Base-by-base conservation (phyloP, 2,888 invertebrate genomes). In the Polymixis flavicincta region DNA sequence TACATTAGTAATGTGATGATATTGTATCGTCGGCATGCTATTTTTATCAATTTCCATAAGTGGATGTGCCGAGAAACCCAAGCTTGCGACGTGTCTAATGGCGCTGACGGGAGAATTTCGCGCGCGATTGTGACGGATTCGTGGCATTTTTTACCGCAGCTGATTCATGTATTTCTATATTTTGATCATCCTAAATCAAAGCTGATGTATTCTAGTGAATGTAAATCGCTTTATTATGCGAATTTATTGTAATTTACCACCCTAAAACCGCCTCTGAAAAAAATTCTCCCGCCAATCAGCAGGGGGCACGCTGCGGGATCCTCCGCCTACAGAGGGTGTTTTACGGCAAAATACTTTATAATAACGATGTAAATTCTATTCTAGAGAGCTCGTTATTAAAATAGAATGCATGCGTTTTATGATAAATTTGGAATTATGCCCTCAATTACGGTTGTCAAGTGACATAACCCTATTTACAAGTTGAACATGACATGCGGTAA, bases 41-140 rank as follows among this genome's bases (percentile, higher is more conserved):
- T 95, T 96, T 96, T 93, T 95, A 94, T 93, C 94, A 93, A 95
- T 95, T 94, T 95, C 96, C 96, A 91, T 93, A 95, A 92, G 95
- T 93, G 95, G 96, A 94, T 92, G 93, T 93, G 91, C 91, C 91
- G 91, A 94, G 94, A 96, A 95, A 95, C 93, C 94, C 94, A 94
- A 95, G 95, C 94, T 94, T 92, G 94, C 96, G 96, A 96, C 96
- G 96, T 96, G 96, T 96, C 95, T 95, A 96, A 96, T 96, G 96
- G 96, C 96, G 96, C 94, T 95, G 95, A 95, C 94, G 95, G 92
- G 90, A 95, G 93, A 91, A 94, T 96, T 96, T 96, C 96, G 96
- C 96, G 96, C 96, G 96, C 96, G 96, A 95, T 95, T 96, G 93
- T 94, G 95, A 94, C 95, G 95, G 94, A 94, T 96, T 96, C 96